Base-by-base conservation (phyloP, 2,888 invertebrate species). In the Brachyptera putata region DNA sequence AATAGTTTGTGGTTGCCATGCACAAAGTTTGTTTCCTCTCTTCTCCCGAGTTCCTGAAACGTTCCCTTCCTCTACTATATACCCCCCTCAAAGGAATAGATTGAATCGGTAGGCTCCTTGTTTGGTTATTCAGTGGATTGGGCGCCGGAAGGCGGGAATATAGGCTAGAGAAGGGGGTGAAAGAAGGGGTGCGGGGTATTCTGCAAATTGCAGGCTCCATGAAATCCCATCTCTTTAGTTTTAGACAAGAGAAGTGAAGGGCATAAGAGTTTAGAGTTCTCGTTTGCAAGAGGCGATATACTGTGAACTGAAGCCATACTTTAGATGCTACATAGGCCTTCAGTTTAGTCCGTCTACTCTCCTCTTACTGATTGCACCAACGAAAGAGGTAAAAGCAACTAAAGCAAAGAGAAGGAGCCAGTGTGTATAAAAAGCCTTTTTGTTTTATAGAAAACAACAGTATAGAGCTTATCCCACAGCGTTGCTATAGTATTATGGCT, bases 201-300 rank as follows among this genome's bases (percentile, higher is more conserved):
- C 37, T 56, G 36, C 24, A 56, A 56, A 56, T 56, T 56, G 56
- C 56, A 39, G 25, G 36, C 41, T 22, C 34, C 56, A 34, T 41
- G 56, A 21, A 56, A 56, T 56, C 56, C 56, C 36, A 37, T 56
- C 39, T 21, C 56, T 56, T 56, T 39, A 16, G 56, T 46, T 46
- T 46, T 22, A 21, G 24, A 46, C 18, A 21, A 30, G 30, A 30
- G 30, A 30, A 30, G 7, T 30, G n/a, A n/a, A n/a, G 30, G 30
- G 30, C 30, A 11, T 30, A 7, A 30, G 30, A 11, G 11, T 30
- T 11, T 5, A 30, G n/a, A n/a, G n/a, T n/a, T n/a, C n/a, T n/a
- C n/a, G n/a, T n/a, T n/a, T n/a, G n/a, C n/a, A n/a, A n/a, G n/a
- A n/a, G n/a, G n/a, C n/a, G n/a, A n/a, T n/a, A n/a, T n/a, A n/a